Conservation (phyloP, 2,888 invertebrate genomes). For the Tenthredo mesomela region DNA sequence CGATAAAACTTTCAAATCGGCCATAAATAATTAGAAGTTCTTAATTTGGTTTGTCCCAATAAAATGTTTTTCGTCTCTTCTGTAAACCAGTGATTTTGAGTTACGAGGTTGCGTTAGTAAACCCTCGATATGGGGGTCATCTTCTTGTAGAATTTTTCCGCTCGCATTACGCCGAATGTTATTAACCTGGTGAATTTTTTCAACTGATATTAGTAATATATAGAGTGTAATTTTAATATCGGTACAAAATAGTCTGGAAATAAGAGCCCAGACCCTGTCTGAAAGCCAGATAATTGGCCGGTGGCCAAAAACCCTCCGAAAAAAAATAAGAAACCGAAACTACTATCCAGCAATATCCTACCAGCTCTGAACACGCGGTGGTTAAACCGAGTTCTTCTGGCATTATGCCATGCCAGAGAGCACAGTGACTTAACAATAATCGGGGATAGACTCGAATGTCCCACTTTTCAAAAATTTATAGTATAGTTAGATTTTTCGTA, state of each 20-base stretch:
- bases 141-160: background rate
- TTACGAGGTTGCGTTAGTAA: no score
- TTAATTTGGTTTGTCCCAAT: no score
- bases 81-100: no score
- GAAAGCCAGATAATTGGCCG: slow-evolving; percentile 30
- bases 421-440: slow-evolving; percentile 42
- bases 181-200: background rate
- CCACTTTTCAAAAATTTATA: slow-evolving; percentile 3
- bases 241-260: background rate
- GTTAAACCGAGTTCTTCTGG: slow-evolving; percentile 39
- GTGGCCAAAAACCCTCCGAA: slow-evolving; percentile 17
- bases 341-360: slow-evolving; percentile 37
- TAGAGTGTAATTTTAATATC: background rate
- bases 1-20: no score
- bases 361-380: slow-evolving; percentile 42
- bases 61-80: no score
- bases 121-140: no score
- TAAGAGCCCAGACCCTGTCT: slow-evolving; percentile 32
- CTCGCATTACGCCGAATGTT: background rate
- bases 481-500: background rate
- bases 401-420: slow-evolving; percentile 28
- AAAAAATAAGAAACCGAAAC: slow-evolving; percentile 31
- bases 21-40: no score
- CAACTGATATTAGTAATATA: background rate
- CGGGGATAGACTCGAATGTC: slow-evolving; percentile 29